Conservation (phyloP, 2,888 invertebrate genomes). For the Torymus aiolomorphi region DNA sequence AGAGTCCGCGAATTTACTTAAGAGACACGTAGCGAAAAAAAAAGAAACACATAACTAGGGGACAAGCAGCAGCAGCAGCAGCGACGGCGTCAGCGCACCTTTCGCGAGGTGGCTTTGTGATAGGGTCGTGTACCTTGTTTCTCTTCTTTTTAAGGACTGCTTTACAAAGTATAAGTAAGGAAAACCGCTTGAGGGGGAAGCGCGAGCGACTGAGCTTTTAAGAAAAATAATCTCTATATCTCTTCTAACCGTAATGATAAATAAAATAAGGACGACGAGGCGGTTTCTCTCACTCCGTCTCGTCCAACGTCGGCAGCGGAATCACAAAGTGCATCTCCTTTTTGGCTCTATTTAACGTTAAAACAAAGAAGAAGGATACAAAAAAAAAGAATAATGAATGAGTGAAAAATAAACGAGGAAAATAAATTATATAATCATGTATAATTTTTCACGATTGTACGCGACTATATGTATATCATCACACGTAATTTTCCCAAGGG, state of each 20-base stretch:
- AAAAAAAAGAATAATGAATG: neutral
- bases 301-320: conserved; percentile 28
- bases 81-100: conserved; percentile 12
- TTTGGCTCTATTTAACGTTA: conserved; percentile 41
- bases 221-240: conserved; percentile 55
- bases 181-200: neutral
- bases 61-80: too few species aligned
- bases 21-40: conserved; percentile 30
- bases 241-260: too few species aligned
- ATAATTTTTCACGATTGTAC: conserved; percentile 41
- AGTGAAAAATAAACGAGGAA: neutral
- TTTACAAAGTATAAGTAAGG: conserved; percentile 28
- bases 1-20: conserved; percentile 48
- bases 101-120: conserved; percentile 47
- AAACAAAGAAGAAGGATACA: neutral
- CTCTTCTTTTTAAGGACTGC: conserved; percentile 41
- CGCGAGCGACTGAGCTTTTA: conserved; percentile 39
- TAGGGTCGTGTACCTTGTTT: conserved; percentile 54
- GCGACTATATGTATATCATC: conserved; percentile 30
- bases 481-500: conserved; percentile 33
- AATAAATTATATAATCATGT: conserved; percentile 30
- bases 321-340: conserved; percentile 41
- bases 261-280: neutral
- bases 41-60: conserved; percentile 8
- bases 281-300: neutral